Evolutionary conservation across 1,140 invertebrate species (phyloP).

Genomic region (Drosophila ambigua): DNA sequence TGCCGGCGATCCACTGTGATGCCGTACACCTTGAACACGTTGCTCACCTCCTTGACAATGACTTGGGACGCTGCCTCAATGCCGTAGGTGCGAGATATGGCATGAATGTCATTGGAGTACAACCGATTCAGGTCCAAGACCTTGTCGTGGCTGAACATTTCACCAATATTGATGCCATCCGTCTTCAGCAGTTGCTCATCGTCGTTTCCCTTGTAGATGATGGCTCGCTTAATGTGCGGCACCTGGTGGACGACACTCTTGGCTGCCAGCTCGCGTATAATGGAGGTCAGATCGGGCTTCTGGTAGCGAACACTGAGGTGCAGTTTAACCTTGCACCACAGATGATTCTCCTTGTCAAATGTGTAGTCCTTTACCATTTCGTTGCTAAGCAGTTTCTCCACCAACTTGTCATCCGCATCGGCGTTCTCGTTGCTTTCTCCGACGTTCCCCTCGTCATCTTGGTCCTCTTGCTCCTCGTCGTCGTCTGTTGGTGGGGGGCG

Average conservation of each 20-base stretch:
- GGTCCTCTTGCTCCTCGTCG: slow-evolving; percentile 91
- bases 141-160: slow-evolving; percentile 93
- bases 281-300: slow-evolving; percentile 90
- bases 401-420: slow-evolving; percentile 84
- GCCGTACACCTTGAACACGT: slow-evolving; percentile 98
- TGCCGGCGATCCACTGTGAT: slow-evolving; percentile 97
- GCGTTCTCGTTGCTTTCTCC: slow-evolving; percentile 85
- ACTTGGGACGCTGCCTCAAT: slow-evolving; percentile 97
- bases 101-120: slow-evolving; percentile 98
- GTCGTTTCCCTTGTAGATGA: slow-evolving; percentile 88
- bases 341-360: slow-evolving; percentile 89
- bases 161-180: slow-evolving; percentile 96
- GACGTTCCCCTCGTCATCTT: slow-evolving; percentile 85
- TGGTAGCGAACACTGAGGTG: slow-evolving; percentile 87
- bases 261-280: slow-evolving; percentile 90
- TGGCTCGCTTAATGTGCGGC: slow-evolving; percentile 92
- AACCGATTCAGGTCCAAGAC: slow-evolving; percentile 93
- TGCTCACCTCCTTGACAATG: slow-evolving; percentile 95
- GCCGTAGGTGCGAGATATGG: slow-evolving; percentile 94
- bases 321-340: slow-evolving; percentile 91
- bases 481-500: slow-evolving; percentile 62
- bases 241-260: slow-evolving; percentile 92
- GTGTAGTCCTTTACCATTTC: slow-evolving; percentile 86
- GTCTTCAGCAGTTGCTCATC: slow-evolving; percentile 91
- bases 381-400: slow-evolving; percentile 84